Base-by-base conservation (phyloP, 2,888 invertebrate genomes). In the Digitonthophagus gazella region DNA sequence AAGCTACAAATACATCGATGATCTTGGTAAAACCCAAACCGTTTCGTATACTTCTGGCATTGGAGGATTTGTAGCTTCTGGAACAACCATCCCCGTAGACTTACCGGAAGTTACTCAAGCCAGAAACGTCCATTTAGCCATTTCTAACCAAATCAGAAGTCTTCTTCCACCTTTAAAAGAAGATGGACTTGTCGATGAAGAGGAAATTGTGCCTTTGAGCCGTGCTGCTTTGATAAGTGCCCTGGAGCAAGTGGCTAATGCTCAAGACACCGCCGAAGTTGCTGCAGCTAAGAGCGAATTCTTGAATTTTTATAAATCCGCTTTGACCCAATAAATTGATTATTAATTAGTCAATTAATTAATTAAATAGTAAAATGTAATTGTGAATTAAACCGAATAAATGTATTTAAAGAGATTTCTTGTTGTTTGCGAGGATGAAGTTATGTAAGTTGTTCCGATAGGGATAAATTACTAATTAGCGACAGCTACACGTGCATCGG, bases 41-140 rank as follows among this genome's bases (percentile, higher is more conserved):
- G 64, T 71, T 28, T 64, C 67, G 11, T 71, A 71, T 57, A 57
- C 67, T 6, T 19, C 70, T 15, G 71, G 71, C 8, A 15, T n/a
- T 15, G 20, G 65, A 2, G 71, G 70, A 22, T 70, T 66, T 58
- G 16, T 58, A 5, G 63, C 69, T 1, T 57, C 22, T 55, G 71
- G 69, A 28, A 14, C 20, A n/a, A 44, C 20, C 55, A n/a, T 70
- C 2, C 70, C 70, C 6, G 56, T 15, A n/a, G 69, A 69, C 8
- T 58, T 67, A 20, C 67, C 67, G 4, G 69, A 69, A 67, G 69
- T 69, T 4, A 58, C 56, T 16, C 58, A 64, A 55, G 69, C 69
- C 14, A 63, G 69, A 14, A 44, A 64, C 15, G 64, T 58, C 19
- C 69, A 69, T 19, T 67, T 67, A 58, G 67, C 64, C 11, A 61